phyloP scores from a whole-genome alignment of 2,797 vertebrate genomes.

The Vireo griseus region DNA sequence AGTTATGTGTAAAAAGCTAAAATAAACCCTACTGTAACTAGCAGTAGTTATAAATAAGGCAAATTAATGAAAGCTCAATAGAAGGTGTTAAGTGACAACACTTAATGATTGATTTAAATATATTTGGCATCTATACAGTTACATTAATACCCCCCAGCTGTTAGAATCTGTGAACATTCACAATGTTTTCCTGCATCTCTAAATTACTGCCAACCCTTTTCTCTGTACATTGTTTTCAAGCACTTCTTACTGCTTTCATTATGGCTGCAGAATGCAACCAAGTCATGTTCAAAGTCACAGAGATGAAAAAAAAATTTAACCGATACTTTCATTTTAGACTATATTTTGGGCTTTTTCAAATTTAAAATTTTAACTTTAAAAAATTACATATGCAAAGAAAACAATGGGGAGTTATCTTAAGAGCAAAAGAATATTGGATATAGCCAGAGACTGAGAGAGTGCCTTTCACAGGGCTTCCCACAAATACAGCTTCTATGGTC shows the following conservation, averaged over 20 bases:
- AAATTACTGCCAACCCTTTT: not conserved
- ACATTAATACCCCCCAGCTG: not conserved
- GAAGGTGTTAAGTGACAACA: not conserved
- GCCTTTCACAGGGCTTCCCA: not conserved
- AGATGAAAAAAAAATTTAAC: not conserved
- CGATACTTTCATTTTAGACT: not conserved
- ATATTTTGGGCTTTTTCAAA: not conserved
- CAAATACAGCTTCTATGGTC: not conserved
- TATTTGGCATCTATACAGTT: not conserved
- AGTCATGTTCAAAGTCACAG: not conserved
- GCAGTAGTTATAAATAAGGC: not conserved
- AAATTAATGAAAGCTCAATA: not conserved
- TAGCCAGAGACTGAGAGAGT: not conserved
- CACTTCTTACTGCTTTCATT: not conserved
- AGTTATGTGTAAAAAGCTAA: not conserved
- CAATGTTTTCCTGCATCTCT: not conserved
- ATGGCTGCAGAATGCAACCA: not conserved
- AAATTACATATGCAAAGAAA: not conserved
- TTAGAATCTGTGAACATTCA: not conserved
- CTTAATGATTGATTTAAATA: not conserved
- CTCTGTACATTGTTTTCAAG: not conserved
- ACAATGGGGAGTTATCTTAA: not conserved
- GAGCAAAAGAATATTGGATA: not conserved
- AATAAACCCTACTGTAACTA: not conserved
- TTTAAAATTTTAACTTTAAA: not conserved